Base-by-base conservation (phyloP, 2,888 invertebrate species). In the Hemicrepidius hirtus region DNA sequence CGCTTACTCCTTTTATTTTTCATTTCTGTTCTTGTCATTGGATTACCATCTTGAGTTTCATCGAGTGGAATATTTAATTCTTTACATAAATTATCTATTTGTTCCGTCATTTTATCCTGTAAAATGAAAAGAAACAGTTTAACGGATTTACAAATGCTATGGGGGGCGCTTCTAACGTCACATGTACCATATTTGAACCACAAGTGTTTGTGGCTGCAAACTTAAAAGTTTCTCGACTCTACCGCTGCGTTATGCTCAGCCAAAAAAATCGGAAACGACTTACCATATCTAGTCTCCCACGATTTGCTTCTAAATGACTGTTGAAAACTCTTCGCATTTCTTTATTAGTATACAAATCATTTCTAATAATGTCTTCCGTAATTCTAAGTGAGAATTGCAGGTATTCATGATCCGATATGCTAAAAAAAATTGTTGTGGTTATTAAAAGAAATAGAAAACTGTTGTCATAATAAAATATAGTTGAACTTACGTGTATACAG, bases 301-400 rank as follows among this genome's bases (percentile, higher is more conserved):
- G 85, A 79, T 89, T 88, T 35, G 86, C 86, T 75, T 87, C 84
- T 0, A 90, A 81, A 78, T 91, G 90, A 66, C 85, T 86, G 53
- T 86, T 85, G 74, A 90, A 89, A 1, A 90, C 86, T 62, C 83
- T 83, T 75, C 86, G 85, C 69, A 91, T 85, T 74, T 89, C 89
- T 59, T 85, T 84, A 77, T 89, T 89, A 0, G 87, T 87, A 76
- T 88, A 90, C 21, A 88, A 83, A 65, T 88, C 88, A 79, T 87
- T 87, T 37, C 85, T 81, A 53, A 90, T 87, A 71, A 90, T 89
- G 77, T 90, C 90, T 78, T 88, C 88, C 0, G 90, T 90, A 40
- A 91, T 88, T 67, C 84, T 77, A 16, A 86, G 73, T 9, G 85
- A 78, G 80, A 86, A 86, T 68, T 84, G 82, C 41, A 85, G 70